These are phyloP conservation scores for Mugil cephalus DNA, from an alignment of 2,113 vertebrate species.

Conservation along the genomic window DNA sequence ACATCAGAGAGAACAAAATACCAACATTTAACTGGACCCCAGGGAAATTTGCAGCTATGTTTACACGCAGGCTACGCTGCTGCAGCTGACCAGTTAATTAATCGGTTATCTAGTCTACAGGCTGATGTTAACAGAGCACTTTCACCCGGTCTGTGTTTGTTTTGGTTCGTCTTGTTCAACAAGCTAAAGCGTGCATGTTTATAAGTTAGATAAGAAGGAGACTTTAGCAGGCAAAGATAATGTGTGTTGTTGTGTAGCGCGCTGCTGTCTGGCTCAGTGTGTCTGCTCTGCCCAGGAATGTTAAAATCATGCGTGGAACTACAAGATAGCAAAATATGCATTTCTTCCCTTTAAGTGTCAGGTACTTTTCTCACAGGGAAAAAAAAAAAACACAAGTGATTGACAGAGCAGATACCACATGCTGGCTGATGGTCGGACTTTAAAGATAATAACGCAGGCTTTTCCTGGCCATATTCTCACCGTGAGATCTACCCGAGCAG, in stretches of 20 bases:
- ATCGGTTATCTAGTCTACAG: neutral
- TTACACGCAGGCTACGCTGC: neutral
- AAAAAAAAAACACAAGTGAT: neutral
- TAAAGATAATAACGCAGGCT: constrained; percentile 8
- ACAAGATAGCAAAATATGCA: neutral
- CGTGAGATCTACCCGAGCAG: constrained; percentile 9
- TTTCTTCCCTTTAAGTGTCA: neutral
- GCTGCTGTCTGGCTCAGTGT: neutral
- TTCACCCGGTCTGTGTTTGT: neutral
- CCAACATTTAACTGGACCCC: neutral
- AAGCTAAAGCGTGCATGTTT: too few relatives aligned
- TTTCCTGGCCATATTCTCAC: constrained; percentile 1
- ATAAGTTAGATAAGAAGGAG: neutral
- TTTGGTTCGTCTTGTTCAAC: neutral
- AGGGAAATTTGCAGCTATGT: constrained; percentile 15
- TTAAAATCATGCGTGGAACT: neutral
- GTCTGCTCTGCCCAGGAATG: too few relatives aligned
- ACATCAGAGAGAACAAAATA: neutral
- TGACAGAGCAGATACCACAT: neutral
- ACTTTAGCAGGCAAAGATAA: neutral
- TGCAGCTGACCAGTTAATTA: neutral
- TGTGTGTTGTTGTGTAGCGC: neutral
- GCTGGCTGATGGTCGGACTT: neutral
- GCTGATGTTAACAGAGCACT: neutral
- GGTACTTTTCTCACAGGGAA: neutral